phyloP scores from a whole-genome alignment of 2,888 invertebrate genomes.

The Mesopsocus fuscifrons region DNA sequence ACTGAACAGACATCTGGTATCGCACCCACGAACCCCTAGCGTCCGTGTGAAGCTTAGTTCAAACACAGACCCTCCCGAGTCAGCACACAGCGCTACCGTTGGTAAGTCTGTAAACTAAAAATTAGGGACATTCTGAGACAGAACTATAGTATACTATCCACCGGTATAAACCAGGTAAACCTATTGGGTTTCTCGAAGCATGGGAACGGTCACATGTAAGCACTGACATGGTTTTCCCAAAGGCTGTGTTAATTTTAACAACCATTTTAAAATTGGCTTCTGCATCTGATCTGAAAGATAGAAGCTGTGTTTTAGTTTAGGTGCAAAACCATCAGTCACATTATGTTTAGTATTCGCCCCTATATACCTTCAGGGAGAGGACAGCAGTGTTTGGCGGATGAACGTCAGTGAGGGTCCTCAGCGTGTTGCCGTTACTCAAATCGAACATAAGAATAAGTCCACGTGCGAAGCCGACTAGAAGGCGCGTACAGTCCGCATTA shows the following conservation, averaged over 20 bases:
- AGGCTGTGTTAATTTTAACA: too few relatives aligned
- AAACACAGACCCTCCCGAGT: constrained; percentile 92
- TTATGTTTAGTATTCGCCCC: too few relatives aligned
- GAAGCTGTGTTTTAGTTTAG: too few relatives aligned
- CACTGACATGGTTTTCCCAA: too few relatives aligned
- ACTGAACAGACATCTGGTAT: constrained; percentile 86
- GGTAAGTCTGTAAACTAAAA: constrained; percentile 47
- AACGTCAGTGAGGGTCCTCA: constrained; percentile 55
- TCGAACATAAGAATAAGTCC: constrained; percentile 87
- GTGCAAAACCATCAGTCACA: too few relatives aligned
- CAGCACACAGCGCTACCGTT: constrained; percentile 61
- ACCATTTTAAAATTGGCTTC: too few relatives aligned
- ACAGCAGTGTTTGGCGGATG: constrained; percentile 72
- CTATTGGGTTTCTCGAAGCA: too few relatives aligned
- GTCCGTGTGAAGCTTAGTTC: constrained; percentile 75
- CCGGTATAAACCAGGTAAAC: too few relatives aligned
- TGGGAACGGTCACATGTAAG: too few relatives aligned
- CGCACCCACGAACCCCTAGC: constrained; percentile 72
- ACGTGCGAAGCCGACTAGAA: constrained; percentile 59
- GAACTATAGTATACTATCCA: too few relatives aligned
- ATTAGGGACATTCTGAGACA: constrained; percentile 16
- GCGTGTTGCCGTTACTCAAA: constrained; percentile 51
- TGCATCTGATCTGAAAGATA: too few relatives aligned
- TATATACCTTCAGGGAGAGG: constrained; percentile 49
- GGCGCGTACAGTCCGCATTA: constrained; percentile 67